Evolutionary conservation across 2,113 vertebrate genomes (phyloP).

Genomic region (Syngnathus floridae): DNA sequence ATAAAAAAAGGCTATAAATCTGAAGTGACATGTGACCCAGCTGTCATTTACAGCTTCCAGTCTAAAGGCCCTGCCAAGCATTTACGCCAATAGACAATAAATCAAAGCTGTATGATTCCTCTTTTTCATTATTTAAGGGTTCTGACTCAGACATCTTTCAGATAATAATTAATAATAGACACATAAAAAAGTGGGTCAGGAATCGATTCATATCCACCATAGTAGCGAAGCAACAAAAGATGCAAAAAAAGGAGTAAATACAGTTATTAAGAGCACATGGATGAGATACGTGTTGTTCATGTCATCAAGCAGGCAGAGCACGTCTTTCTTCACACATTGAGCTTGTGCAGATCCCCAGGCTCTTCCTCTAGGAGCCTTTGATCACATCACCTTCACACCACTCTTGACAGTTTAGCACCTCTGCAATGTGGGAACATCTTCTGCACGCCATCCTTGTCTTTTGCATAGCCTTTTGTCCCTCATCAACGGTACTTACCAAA

Average conservation of each 20-base stretch:
- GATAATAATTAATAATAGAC: not conserved
- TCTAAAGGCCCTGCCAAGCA: not conserved
- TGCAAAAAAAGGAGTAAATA: not conserved
- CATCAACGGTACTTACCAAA: constrained; percentile 41
- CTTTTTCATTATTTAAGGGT: not conserved
- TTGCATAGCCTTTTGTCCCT: constrained; percentile 7
- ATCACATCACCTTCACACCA: constrained; percentile 58
- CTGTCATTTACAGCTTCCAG: not conserved
- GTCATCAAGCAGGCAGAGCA: constrained; percentile 1
- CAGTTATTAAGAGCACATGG: constrained; percentile 5
- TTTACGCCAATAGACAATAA: not conserved
- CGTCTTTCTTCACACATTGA: constrained; percentile 25
- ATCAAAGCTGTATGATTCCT: not conserved
- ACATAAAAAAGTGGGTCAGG: not conserved
- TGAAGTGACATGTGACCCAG: not conserved
- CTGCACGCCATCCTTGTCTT: constrained; percentile 47
- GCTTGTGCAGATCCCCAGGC: constrained; percentile 40
- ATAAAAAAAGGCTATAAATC: not conserved
- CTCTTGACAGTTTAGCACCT: constrained; percentile 65
- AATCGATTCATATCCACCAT: not conserved
- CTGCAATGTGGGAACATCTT: constrained; percentile 43
- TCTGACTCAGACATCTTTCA: not conserved
- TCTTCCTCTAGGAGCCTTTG: constrained; percentile 54
- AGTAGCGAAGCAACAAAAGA: not conserved
- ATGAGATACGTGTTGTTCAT: not conserved